These are phyloP conservation scores for Polyodon spathula DNA, from an alignment of 2,113 vertebrate genomes.

Conservation along the genomic window DNA sequence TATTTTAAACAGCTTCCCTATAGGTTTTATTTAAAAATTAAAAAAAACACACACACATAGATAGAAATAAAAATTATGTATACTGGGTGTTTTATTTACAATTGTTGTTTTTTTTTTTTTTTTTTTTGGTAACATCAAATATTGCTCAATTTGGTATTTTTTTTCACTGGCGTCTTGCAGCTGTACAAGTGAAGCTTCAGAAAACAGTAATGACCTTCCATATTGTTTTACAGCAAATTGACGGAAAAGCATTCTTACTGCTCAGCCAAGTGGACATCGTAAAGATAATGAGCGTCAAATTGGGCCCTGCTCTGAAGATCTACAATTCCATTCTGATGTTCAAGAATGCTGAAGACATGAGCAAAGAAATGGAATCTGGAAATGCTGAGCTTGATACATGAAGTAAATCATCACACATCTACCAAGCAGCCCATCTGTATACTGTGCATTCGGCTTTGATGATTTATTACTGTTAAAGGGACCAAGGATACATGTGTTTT, in stretches of 20 bases:
- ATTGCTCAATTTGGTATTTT: no score
- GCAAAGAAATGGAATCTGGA: constrained; percentile 23
- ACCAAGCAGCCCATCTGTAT: background rate
- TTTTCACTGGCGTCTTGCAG: no score
- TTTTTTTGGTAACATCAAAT: no score
- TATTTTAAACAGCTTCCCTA: no score
- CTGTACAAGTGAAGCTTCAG: no score
- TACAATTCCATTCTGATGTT: constrained; percentile 70
- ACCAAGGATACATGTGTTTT: constrained; percentile 7
- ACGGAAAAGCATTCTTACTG: constrained; percentile 58
- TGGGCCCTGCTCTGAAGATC: constrained; percentile 63
- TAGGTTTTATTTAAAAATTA: no score
- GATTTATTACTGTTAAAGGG: background rate
- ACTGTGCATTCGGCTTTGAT: background rate
- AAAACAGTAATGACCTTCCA: no score
- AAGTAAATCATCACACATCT: constrained; percentile 3
- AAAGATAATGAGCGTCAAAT: constrained; percentile 62
- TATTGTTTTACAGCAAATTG: constrained; percentile 49
- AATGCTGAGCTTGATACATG: constrained; percentile 23
- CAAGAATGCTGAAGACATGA: constrained; percentile 40
- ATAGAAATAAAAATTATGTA: no score
- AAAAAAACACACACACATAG: no score
- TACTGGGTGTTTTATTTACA: no score
- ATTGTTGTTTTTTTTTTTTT: no score
- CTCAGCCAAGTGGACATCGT: constrained; percentile 59